Conservation (phyloP, 2,797 vertebrate genomes). For the Lacerta agilis region DNA sequence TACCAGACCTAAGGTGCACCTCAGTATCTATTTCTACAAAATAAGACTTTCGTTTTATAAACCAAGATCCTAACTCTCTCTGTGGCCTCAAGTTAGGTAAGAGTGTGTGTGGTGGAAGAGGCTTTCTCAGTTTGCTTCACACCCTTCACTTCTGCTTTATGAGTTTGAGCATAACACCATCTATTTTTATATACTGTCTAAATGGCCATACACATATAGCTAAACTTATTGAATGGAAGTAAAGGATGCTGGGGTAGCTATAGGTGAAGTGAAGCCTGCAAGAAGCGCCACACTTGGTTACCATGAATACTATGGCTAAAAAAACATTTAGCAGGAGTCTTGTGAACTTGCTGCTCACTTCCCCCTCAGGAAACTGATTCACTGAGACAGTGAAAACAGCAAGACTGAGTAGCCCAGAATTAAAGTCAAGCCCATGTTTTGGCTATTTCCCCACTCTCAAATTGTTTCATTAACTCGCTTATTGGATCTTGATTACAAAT, state of each 20-base stretch:
- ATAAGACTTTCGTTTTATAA: background rate
- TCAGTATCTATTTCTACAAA: background rate
- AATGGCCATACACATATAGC: background rate
- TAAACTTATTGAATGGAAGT: background rate
- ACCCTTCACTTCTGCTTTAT: background rate
- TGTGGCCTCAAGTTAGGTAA: background rate
- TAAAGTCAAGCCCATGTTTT: background rate
- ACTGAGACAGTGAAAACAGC: background rate
- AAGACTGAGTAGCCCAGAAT: background rate
- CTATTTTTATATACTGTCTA: background rate
- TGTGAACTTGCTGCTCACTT: background rate
- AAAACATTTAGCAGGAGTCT: background rate
- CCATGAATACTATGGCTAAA: background rate
- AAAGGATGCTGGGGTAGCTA: background rate
- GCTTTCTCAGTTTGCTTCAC: background rate
- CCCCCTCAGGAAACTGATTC: background rate
- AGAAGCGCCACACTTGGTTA: background rate
- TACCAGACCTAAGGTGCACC: background rate
- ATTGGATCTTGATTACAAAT: background rate
- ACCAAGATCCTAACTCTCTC: background rate
- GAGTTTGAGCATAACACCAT: background rate
- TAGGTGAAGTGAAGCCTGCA: background rate
- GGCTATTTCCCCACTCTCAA: background rate
- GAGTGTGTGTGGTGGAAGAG: background rate
- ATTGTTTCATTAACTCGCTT: background rate